phyloP scores from a whole-genome alignment of 1,140 invertebrate genomes.

The Calephelis virginiensis region DNA sequence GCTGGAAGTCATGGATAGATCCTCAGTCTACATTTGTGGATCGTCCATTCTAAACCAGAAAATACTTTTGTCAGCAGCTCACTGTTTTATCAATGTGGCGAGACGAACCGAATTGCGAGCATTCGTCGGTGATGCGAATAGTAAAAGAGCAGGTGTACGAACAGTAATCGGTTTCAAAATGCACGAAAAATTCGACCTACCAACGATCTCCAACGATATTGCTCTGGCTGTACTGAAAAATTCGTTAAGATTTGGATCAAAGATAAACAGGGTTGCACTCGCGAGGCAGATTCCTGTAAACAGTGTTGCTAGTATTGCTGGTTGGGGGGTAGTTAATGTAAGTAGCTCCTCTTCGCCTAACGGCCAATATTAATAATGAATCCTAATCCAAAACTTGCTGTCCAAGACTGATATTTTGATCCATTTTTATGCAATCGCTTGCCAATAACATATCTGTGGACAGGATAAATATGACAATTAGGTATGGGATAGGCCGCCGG shows the following conservation, averaged over 20 bases:
- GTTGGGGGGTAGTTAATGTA: conserved; percentile 46
- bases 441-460: too few species aligned
- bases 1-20: conserved; percentile 15
- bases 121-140: conserved; percentile 30
- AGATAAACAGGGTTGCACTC: conserved; percentile 30
- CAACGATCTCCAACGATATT: conserved; percentile 33
- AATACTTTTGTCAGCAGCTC: conserved; percentile 36
- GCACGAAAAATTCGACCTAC: conserved; percentile 27
- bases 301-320: conserved; percentile 32
- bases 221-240: conserved; percentile 29
- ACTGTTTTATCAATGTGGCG: conserved; percentile 30
- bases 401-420: too few species aligned
- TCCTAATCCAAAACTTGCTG: too few species aligned
- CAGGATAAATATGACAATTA: too few species aligned
- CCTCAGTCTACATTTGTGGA: conserved; percentile 29
- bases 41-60: conserved; percentile 39
- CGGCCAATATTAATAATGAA: too few species aligned
- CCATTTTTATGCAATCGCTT: too few species aligned
- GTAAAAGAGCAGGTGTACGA: conserved; percentile 19
- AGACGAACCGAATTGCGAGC: conserved; percentile 13
- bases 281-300: conserved; percentile 26
- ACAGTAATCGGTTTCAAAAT: conserved; percentile 12
- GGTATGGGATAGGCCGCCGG: too few species aligned
- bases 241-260: conserved; percentile 24
- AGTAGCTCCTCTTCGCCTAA: conserved; percentile 19